These are phyloP conservation scores for Caenorhabditis angaria DNA, from an alignment of 2,888 invertebrate species.

Conservation along the genomic window DNA sequence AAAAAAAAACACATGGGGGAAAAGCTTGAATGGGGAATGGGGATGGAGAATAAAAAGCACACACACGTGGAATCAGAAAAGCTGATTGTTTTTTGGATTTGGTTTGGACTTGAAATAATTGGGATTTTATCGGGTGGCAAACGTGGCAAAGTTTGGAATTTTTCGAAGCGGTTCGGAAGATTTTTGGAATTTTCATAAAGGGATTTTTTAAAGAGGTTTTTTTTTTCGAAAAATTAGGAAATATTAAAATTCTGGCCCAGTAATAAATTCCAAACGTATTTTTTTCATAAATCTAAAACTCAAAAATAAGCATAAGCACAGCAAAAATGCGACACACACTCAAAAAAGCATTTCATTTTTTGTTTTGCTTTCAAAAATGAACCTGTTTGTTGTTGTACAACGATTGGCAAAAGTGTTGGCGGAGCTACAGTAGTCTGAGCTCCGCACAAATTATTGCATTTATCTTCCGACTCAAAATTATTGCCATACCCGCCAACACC, in stretches of 20 bases:
- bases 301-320: slow-evolving; percentile 3
- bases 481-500: slow-evolving; percentile 60
- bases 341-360: not conserved
- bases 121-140: too few species aligned
- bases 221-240: too few species aligned
- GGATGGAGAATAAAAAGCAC: not conserved
- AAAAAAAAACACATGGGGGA: not conserved
- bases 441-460: slow-evolving; percentile 44
- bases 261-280: too few species aligned
- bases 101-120: too few species aligned
- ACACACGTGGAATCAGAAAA: too few species aligned
- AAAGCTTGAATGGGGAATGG: not conserved
- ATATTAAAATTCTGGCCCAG: too few species aligned
- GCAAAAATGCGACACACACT: slow-evolving; percentile 8
- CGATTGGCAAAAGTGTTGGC: not conserved
- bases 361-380: not conserved
- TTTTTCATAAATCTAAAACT: too few species aligned
- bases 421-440: slow-evolving; percentile 13
- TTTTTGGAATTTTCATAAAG: too few species aligned
- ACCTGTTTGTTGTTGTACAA: not conserved
- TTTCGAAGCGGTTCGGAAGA: too few species aligned
- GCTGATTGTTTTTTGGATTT: too few species aligned
- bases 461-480: slow-evolving; percentile 63
- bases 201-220: too few species aligned
- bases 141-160: too few species aligned